A percentile compares a stretch with the other conserved stretches of the same genome.
These are phyloP conservation scores for Hemiscyllium ocellatum DNA, from an alignment of 2,113 vertebrate genomes.

Conservation along the genomic window DNA sequence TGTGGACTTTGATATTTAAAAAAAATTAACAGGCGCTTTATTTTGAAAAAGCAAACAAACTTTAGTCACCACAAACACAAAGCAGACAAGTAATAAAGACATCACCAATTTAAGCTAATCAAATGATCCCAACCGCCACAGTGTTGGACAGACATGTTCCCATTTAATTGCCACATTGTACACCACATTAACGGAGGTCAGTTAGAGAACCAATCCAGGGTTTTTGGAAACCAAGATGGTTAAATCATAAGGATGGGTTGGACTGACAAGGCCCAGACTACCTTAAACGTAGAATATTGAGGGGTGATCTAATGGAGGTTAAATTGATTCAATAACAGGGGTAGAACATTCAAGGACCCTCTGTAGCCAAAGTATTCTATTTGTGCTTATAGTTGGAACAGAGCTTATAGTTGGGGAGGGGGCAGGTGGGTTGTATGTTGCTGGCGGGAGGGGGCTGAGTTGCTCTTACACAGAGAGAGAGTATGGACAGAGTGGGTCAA, in stretches of 20 bases:
- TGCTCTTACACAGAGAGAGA: background rate
- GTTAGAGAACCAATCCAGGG: background rate
- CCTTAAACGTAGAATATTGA: background rate
- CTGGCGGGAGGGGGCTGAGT: no score
- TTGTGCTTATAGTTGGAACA: no score
- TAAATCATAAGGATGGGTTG: background rate
- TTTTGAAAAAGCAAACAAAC: background rate
- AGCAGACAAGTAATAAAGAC: background rate
- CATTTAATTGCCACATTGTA: background rate
- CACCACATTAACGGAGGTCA: background rate
- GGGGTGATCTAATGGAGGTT: background rate
- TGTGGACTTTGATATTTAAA: background rate
- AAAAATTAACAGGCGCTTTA: no score
- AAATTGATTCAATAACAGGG: background rate
- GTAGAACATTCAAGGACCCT: no score
- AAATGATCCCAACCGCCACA: background rate
- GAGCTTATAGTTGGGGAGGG: no score
- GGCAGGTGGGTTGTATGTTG: no score
- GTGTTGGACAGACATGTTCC: background rate
- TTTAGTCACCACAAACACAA: background rate
- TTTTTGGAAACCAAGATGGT: background rate
- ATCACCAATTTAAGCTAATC: background rate
- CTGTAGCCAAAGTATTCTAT: no score
- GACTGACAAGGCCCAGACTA: background rate
- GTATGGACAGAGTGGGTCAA: no score